Base-by-base conservation (phyloP, 2,797 vertebrate genomes). In the Chaunax sp. region DNA sequence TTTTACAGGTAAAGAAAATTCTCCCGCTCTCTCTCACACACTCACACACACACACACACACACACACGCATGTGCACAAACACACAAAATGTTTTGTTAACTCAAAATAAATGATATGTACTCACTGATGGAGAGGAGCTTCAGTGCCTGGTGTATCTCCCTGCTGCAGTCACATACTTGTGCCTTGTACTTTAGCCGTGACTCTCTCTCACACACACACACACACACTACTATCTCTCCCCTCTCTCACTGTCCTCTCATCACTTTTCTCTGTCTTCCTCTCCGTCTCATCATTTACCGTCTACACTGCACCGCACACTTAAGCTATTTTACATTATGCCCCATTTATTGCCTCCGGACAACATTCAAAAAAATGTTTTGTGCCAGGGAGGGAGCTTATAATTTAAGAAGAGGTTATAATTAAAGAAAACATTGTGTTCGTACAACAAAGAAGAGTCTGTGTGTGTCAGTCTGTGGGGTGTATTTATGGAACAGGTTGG, bases 51-150 rank as follows among this genome's bases (percentile, higher is more conserved):
- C n/a, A n/a, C n/a, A n/a, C n/a, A n/a, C n/a, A n/a, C n/a, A n/a
- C n/a, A n/a, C n/a, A n/a, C n/a, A n/a, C n/a, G n/a, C n/a, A n/a
- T n/a, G n/a, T n/a, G n/a, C n/a, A n/a, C n/a, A n/a, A n/a, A 44
- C 6, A 54, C 14, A 47, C 3, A 37, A n/a, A 59, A 46, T 18
- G 33, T 6, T 18, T 7, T 1, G 26, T 15, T 3, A 38, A 16
- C 1, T 23, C 15, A 16, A 49, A 0, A 12, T 52, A 18, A 65
- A 44, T 49, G 3, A 54, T 16, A 16, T 45, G 13, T 46, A 84
- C 84, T 87, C 46, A 88, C 82, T 19, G 58, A 28, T 15, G 19
- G 53, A 60, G 61, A 54, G 52, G 71, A 61, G 73, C 69, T n/a
- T 46, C 58, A 1, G 11, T 22, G 7, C 1, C 23, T 30, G 18